phyloP scores from a whole-genome alignment of 2,888 invertebrate species.

The Epsilonema sp. region DNA sequence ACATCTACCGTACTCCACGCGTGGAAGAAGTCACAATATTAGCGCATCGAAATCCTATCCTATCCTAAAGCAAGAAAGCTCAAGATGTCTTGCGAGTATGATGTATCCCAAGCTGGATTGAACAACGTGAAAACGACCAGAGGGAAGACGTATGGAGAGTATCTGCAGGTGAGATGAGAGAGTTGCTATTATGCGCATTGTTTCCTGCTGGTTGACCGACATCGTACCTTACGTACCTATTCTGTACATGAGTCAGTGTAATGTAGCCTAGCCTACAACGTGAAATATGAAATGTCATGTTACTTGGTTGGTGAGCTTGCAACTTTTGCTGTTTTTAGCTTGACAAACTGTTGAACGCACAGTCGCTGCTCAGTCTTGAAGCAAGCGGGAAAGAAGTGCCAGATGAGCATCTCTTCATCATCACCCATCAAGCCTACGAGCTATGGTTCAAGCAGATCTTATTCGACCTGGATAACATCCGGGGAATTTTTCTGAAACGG shows the following conservation, averaged over 20 bases:
- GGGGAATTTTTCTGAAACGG: constrained; percentile 51
- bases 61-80: too few species aligned
- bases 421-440: constrained; percentile 90
- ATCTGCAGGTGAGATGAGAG: constrained; percentile 47
- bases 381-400: constrained; percentile 45
- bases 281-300: neutral
- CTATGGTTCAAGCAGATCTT: constrained; percentile 99
- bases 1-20: too few species aligned
- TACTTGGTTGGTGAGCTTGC: too few species aligned
- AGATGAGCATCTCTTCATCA: constrained; percentile 88
- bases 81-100: constrained; percentile 40
- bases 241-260: neutral
- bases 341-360: constrained; percentile 60
- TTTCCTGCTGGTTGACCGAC: too few species aligned
- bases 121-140: neutral
- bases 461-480: constrained; percentile 79
- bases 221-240: too few species aligned
- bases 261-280: neutral
- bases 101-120: neutral
- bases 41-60: too few species aligned
- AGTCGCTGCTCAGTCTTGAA: constrained; percentile 56
- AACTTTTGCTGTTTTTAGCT: too few species aligned
- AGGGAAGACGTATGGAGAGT: constrained; percentile 53
- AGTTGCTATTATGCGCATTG: too few species aligned
- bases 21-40: too few species aligned